Evolutionary conservation across 2,113 vertebrate genomes (phyloP), one percentile per base, ranked within the genome.

Genomic region (Odocoileus virginianus): DNA sequence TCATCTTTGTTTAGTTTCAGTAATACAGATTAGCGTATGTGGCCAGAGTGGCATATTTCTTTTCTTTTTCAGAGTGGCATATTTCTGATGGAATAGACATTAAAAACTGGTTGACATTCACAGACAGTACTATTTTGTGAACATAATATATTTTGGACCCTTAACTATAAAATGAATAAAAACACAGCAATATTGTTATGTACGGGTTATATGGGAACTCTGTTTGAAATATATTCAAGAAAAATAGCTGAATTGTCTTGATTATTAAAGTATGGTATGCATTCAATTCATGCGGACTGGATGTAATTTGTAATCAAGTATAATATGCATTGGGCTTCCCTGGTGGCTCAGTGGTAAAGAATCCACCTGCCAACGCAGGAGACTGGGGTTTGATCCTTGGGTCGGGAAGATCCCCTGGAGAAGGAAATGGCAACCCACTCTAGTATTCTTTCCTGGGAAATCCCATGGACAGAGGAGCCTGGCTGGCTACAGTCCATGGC

Each of bases 251-350:
- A 60, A 43, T 25, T 95, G 43, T 95, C 71, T 58, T 96, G 89
- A 91, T 93, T 74, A 97, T 97, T 97, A 95, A 97, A 97, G 36
- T 96, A 40, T 7, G 27, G 57, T 87, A 43, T 97, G 83, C 79
- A 71, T 95, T 95, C 93, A 91, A 87, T 47, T 82, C 93, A 36
- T 17, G 85, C 15, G 60, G 96, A 74, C 76, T 85, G 58, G 28
- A 54, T 86, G 54, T 93, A 50, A 83, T 97, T 98, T 98, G 52
- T 96, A 88, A 91, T 87, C 16, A 64, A 81, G 54, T 78, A 21
- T 15, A 52, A 36, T 50, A 8, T 55, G 55, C 14, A 43, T 4
- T 43, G 71, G 71, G 71, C 71, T 27, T 76, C 40, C 71, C 21
- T 27, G 71, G 71, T 43, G 71, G 71, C 36, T 43, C 71, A 76